Conservation (phyloP, 2,113 vertebrate genomes). For the Cisticola juncidis region DNA sequence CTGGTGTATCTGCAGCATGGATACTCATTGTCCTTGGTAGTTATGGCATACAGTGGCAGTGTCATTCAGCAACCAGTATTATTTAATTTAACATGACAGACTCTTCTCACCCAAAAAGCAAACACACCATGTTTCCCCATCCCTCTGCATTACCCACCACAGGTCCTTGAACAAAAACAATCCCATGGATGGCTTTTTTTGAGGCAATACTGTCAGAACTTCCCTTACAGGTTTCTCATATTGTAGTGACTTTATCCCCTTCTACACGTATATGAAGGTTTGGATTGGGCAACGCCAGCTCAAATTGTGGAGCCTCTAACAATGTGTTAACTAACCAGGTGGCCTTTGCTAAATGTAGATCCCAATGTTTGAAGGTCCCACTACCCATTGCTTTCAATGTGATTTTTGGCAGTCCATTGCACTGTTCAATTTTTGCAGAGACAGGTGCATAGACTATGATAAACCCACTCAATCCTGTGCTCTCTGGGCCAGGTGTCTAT, state of each 20-base stretch:
- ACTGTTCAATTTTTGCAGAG: background rate
- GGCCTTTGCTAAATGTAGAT: background rate
- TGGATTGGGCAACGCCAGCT: background rate
- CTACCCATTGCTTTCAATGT: background rate
- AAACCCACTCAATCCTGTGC: rapidly evolving
- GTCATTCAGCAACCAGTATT: background rate
- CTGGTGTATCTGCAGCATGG: background rate
- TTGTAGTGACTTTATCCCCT: background rate
- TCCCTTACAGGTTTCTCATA: background rate
- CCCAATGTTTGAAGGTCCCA: background rate
- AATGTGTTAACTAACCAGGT: background rate
- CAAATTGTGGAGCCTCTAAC: background rate
- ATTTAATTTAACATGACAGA: background rate
- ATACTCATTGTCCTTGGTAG: background rate
- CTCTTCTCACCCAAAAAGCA: background rate
- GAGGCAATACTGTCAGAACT: background rate
- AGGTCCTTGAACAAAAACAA: background rate
- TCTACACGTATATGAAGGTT: background rate
- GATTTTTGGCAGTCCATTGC: background rate
- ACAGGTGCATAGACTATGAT: background rate
- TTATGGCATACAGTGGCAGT: background rate
- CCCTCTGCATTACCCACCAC: background rate
- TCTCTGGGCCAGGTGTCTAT: background rate
- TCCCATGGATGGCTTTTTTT: background rate
- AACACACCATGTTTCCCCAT: background rate